Evolutionary conservation across 2,888 invertebrate genomes (phyloP), one percentile per base, ranked within the genome.

Genomic region (Eudasyphora cyanicolor): DNA sequence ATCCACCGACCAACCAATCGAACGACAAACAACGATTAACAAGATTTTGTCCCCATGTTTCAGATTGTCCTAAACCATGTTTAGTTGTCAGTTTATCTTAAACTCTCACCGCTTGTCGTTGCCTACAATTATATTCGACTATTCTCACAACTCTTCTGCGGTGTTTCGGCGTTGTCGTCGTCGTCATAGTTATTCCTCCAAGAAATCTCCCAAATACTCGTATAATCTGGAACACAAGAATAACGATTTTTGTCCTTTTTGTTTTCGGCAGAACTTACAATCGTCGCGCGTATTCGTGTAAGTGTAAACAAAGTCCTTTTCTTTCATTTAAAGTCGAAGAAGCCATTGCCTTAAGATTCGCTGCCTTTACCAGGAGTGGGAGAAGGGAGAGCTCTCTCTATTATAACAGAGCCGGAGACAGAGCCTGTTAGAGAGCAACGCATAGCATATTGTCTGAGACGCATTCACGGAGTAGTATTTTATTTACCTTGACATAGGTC

Each of bases 51-150:
- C 35, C 57, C 14, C 57, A n/a, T n/a, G 24, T 57, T 6, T 57
- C n/a, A 57, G 27, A 57, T 57, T 57, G 29, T 0, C 4, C 42
- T 74, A 62, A 62, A 70, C 38, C 32, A 35, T 70, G 70, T 83
- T 89, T 88, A 89, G 89, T 89, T 89, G 89, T 89, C 87, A 87
- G 88, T 90, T 87, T 88, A 88, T 88, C 88, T 87, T 88, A 89
- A 89, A 88, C 89, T n/a, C n/a, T n/a, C n/a, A n/a, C n/a, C n/a
- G 88, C 87, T 88, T 89, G 88, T 87, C 88, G 89, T 83, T 54
- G 64, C 14, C 21, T 76, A 76, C n/a, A n/a, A 17, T 75, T 17
- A 49, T 67, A 49, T 32, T 35, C 49, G 54, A 38, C 64, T 29
- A 62, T 57, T 57, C 27, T 57, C 45, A 12, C 32, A 32, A 6